Conservation (phyloP, 2,797 vertebrate species). For the Pelobates cultripes region DNA sequence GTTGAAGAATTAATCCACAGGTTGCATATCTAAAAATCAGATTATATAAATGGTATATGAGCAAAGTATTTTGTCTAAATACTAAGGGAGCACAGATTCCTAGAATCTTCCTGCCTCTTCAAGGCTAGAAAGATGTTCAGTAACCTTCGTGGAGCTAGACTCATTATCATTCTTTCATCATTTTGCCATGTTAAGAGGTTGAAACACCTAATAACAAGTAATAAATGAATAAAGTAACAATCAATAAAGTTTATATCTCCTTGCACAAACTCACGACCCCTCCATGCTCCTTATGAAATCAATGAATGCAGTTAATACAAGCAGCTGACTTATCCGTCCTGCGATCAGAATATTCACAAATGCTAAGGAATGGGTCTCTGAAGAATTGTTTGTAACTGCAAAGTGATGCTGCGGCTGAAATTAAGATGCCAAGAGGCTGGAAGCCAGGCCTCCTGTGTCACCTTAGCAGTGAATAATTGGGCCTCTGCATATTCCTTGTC, state of each 20-base stretch:
- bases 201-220: slow-evolving; percentile 33
- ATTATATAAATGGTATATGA: too few relatives aligned
- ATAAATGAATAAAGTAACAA: slow-evolving; percentile 45
- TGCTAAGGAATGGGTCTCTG: slow-evolving; percentile 73
- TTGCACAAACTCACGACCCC: slow-evolving; percentile 26
- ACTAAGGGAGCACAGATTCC: background rate
- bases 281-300: slow-evolving; percentile 47
- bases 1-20: too few relatives aligned
- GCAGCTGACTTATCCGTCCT: slow-evolving; percentile 53
- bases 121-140: background rate
- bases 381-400: slow-evolving; percentile 87
- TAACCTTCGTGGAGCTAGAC: background rate
- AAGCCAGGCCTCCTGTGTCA: slow-evolving; percentile 87
- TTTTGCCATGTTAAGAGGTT: slow-evolving; percentile 10
- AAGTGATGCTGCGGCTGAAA: slow-evolving; percentile 85
- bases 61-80: background rate
- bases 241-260: slow-evolving; percentile 54
- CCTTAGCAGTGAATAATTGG: slow-evolving; percentile 91
- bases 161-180: background rate
- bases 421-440: slow-evolving; percentile 82
- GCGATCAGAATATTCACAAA: slow-evolving; percentile 56
- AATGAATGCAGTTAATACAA: slow-evolving; percentile 54
- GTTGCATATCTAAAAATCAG: too few relatives aligned
- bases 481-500: slow-evolving; percentile 96
- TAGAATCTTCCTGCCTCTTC: background rate